Evolutionary conservation across 2,888 invertebrate genomes (phyloP).

Genomic region (Bombyx huttoni): DNA sequence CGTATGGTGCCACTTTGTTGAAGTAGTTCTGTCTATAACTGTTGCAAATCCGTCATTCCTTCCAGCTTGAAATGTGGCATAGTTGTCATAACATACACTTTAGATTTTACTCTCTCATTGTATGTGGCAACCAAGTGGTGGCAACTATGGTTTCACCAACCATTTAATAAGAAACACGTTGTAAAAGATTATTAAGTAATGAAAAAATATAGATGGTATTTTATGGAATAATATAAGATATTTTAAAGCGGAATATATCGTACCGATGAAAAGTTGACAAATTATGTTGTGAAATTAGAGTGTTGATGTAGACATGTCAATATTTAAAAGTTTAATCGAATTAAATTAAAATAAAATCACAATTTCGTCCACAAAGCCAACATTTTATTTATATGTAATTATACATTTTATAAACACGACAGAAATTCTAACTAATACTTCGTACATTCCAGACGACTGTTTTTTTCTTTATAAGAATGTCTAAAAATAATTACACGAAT

Average conservation of each 20-base stretch:
- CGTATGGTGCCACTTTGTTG: too few relatives aligned
- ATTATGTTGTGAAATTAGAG: too few relatives aligned
- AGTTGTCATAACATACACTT: too few relatives aligned
- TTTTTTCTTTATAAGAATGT: conserved; percentile 33
- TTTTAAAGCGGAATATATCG: background rate
- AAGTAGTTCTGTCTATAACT: too few relatives aligned
- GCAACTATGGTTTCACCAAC: too few relatives aligned
- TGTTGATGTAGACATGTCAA: too few relatives aligned
- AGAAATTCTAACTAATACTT: conserved; percentile 17
- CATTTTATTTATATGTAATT: conserved; percentile 38
- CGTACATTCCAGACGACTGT: conserved; percentile 21
- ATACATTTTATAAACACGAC: conserved; percentile 27
- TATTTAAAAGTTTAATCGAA: background rate
- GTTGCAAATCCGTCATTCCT: too few relatives aligned
- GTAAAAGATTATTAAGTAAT: too few relatives aligned
- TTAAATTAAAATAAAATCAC: conserved; percentile 12
- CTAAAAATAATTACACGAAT: conserved; percentile 15
- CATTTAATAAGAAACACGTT: too few relatives aligned
- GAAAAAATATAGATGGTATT: background rate
- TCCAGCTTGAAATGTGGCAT: too few relatives aligned
- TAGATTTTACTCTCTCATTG: too few relatives aligned
- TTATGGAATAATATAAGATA: background rate
- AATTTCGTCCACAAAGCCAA: conserved; percentile 35
- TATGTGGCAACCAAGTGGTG: too few relatives aligned
- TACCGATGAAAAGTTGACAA: background rate